A percentile compares a stretch with the other conserved stretches of the same genome.
These are phyloP conservation scores for Sarcophaga carnaria DNA, from an alignment of 2,888 invertebrate species.

Conservation along the genomic window DNA sequence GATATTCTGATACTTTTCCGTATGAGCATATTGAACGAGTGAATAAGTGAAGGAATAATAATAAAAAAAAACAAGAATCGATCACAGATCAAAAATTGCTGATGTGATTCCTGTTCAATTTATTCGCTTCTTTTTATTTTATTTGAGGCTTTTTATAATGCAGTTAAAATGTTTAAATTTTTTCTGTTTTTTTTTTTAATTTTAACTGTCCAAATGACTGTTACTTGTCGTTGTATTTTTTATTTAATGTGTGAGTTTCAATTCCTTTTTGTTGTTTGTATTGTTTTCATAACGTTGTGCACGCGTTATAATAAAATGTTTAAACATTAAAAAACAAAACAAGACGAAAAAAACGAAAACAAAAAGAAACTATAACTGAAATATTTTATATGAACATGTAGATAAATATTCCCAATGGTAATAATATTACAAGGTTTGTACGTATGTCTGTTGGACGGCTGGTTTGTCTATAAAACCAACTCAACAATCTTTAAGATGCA, in stretches of 20 bases:
- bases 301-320: constrained; percentile 72
- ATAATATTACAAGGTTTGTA: constrained; percentile 62
- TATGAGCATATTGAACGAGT: not conserved
- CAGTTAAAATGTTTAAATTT: constrained; percentile 3
- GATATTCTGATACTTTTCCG: constrained; percentile 61
- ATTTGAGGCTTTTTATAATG: constrained; percentile 22
- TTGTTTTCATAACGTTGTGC: constrained; percentile 70
- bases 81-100: constrained; percentile 66
- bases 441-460: constrained; percentile 43
- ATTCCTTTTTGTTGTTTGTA: constrained; percentile 64
- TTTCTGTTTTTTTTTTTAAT: not conserved
- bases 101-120: constrained; percentile 48
- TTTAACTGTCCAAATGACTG: constrained; percentile 68
- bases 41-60: not conserved
- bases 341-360: constrained; percentile 3
- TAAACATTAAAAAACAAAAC: constrained; percentile 38
- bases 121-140: constrained; percentile 2
- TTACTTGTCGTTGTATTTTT: constrained; percentile 64
- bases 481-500: constrained; percentile 68
- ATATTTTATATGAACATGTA: constrained; percentile 25
- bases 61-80: constrained; percentile 28
- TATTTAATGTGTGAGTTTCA: constrained; percentile 52
- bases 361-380: not conserved
- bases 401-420: constrained; percentile 70
- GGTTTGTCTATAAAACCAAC: constrained; percentile 55